Conservation (phyloP, 2,888 invertebrate genomes). For the Agrochola lychnidis region DNA sequence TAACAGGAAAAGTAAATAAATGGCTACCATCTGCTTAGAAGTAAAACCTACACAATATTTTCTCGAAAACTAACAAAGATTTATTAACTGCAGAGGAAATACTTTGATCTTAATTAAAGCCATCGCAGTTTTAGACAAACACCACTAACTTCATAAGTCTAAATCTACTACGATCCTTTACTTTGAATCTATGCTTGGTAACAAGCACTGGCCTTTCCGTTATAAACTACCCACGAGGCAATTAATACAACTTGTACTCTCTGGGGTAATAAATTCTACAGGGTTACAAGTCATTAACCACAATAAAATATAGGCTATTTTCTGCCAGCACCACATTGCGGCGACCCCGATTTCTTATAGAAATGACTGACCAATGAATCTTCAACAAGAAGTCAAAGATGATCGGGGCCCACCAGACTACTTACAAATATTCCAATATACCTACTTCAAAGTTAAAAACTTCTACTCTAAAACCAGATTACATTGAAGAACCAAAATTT, state of each 20-base stretch:
- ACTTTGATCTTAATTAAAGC: conserved; percentile 40
- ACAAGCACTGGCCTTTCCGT: conserved; percentile 1
- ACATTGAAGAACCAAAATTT: conserved; percentile 5
- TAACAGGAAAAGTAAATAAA: conserved; percentile 45
- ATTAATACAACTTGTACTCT: conserved; percentile 39
- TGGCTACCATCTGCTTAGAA: conserved; percentile 19
- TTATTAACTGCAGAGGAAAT: conserved; percentile 18
- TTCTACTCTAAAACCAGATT: conserved; percentile 10
- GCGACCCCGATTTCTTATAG: conserved; percentile 1
- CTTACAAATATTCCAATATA: background rate
- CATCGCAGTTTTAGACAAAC: conserved; percentile 13
- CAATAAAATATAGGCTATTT: background rate
- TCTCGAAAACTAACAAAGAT: conserved; percentile 40
- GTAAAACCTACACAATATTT: conserved; percentile 2
- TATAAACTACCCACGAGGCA: conserved; percentile 21
- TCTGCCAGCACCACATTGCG: background rate
- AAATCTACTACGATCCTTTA: conserved; percentile 5
- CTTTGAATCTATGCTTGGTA: background rate
- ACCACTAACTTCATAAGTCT: conserved; percentile 9
- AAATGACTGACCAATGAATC: conserved; percentile 58
- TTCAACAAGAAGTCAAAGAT: conserved; percentile 61
- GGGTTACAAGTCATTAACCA: conserved; percentile 19
- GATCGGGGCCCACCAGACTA: conserved; percentile 18
- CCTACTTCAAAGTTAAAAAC: conserved; percentile 5
- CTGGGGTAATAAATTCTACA: conserved; percentile 33